Percentiles rank a stretch among this genome's conserved stretches.
phyloP scores from a whole-genome alignment of 2,888 invertebrate species.

The Stegophylla sp. region DNA sequence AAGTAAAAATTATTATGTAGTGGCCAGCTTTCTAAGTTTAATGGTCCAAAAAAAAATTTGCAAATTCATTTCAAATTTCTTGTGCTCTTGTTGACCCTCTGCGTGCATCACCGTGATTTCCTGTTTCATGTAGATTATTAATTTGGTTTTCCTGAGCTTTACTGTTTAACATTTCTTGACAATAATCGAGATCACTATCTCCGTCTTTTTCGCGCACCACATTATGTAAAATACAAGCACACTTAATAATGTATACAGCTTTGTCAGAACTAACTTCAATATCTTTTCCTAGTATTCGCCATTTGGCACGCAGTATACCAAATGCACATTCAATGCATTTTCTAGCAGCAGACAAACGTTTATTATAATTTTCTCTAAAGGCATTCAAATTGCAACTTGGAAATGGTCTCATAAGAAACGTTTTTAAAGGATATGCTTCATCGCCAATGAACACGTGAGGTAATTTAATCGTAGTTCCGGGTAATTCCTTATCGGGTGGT shows the following conservation, averaged over 20 bases:
- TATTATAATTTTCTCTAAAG: not conserved
- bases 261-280: conserved; percentile 3
- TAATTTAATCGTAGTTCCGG: not conserved
- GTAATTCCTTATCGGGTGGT: not conserved
- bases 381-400: not conserved
- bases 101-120: too few relatives aligned
- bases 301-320: conserved; percentile 12
- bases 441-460: conserved; percentile 7
- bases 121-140: not conserved
- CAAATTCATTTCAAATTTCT: conserved; percentile 3
- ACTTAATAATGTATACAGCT: not conserved
- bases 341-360: not conserved
- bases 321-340: conserved; percentile 20
- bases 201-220: not conserved
- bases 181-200: conserved; percentile 6
- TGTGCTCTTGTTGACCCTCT: too few relatives aligned
- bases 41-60: conserved; percentile 3
- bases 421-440: conserved; percentile 9
- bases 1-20: not conserved
- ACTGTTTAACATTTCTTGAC: not conserved
- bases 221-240: not conserved
- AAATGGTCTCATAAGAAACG: conserved; percentile 4
- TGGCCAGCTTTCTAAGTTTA: too few relatives aligned
- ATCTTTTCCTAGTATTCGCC: conserved; percentile 4
- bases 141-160: not conserved